phyloP scores from a whole-genome alignment of 2,888 invertebrate genomes.

The Merodon equestris region DNA sequence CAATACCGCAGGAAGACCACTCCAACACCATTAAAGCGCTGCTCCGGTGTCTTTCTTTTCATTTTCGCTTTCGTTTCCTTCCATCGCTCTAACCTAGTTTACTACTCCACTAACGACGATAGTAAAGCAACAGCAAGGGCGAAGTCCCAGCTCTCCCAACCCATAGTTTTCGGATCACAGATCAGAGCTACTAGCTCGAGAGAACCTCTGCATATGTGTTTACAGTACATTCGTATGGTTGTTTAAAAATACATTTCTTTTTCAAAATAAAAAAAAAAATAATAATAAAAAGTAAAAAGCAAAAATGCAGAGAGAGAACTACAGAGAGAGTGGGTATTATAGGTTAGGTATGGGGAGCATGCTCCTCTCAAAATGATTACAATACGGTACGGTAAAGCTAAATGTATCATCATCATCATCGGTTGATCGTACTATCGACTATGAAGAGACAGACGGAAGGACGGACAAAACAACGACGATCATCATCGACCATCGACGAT shows the following conservation, averaged over 20 bases:
- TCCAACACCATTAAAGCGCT: conserved; percentile 5
- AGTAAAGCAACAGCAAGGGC: conserved; percentile 43
- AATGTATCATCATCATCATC: conserved; percentile 10
- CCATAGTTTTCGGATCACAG: neutral
- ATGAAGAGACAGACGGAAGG: no score
- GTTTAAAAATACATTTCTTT: no score
- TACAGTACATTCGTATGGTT: no score
- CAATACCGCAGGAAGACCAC: neutral
- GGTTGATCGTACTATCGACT: neutral
- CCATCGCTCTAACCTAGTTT: conserved; percentile 53
- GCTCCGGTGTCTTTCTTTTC: neutral
- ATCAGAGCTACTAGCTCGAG: no score
- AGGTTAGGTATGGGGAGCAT: conserved; percentile 14
- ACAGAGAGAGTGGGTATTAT: no score
- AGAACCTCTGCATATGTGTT: neutral
- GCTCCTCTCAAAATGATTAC: conserved; percentile 52
- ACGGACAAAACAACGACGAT: conserved; percentile 37
- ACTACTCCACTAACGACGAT: conserved; percentile 45
- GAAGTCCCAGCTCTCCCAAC: conserved; percentile 25
- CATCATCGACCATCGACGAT: conserved; percentile 35
- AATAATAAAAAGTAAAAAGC: conserved; percentile 16
- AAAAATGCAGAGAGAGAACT: neutral
- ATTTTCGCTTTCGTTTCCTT: neutral
- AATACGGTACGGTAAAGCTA: conserved; percentile 60
- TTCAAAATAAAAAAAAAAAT: conserved; percentile 5